Evolutionary conservation across 2,113 vertebrate species (phyloP), one percentile per base, ranked within the genome.

Genomic region (Enhydra lutris): DNA sequence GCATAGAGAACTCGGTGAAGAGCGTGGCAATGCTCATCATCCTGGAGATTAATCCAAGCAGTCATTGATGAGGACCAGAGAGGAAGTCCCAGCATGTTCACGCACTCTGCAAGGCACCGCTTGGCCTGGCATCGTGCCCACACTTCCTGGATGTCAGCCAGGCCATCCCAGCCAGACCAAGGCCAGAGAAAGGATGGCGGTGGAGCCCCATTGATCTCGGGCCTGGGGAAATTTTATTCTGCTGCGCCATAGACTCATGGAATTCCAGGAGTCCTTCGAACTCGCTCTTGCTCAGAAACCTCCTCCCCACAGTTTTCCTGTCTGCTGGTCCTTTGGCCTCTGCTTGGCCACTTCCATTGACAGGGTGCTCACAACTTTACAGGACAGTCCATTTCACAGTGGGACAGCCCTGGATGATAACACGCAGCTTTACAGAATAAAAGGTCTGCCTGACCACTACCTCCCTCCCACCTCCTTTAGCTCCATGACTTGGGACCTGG

Each of bases 231-330:
- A 29, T 55, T 71, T 89, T 31, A 63, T 61, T 85, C 86, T 26
- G 8, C 42, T 84, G 29, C 89, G 23, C 63, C 78, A 67, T 36
- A 71, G 87, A 80, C 47, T 67, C 80, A 23, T 17, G 47, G 34
- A 69, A 12, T 92, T 14, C 7, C 6, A 20, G 20, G 13, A 34
- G 29, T 78, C 36, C 57, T 86, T 71, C 93, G 36, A 74, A 7
- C 26, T 83, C 1, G 0, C 21, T 91, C 23, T 67, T 42, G 12
- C 0, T 3, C 8, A 29, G 29, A 11, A 71, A 42, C 23, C 1
- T 29, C 52, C 39, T 86, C 59, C 23, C 59, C 23, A 45, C 6
- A 0, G 6, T 29, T 18, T 82, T 39, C 63, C 6, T 42, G 13
- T 10, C 20, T 83, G 24, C 4, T 73, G 71, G 5, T 50, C 34